These are phyloP conservation scores for Etheostoma perlongum DNA, from an alignment of 2,797 vertebrate genomes.

Conservation along the genomic window DNA sequence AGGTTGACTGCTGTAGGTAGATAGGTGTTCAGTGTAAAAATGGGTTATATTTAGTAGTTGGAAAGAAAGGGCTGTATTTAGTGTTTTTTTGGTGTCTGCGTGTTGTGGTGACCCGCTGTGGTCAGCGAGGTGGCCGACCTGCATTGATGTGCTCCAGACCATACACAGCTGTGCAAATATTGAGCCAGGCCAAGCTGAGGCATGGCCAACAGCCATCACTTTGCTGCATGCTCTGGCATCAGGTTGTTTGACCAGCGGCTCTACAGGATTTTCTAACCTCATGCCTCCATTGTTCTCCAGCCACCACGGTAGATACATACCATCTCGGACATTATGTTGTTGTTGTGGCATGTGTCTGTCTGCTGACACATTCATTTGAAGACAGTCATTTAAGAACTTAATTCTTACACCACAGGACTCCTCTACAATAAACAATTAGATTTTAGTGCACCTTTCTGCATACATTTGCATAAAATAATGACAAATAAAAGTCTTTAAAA, in stretches of 20 bases:
- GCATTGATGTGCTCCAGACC: constrained; percentile 65
- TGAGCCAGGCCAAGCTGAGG: constrained; percentile 69
- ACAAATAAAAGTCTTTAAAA: constrained; percentile 22
- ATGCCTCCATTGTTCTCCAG: constrained; percentile 47
- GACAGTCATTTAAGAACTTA: constrained; percentile 24
- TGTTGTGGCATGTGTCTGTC: not conserved
- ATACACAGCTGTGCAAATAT: constrained; percentile 83
- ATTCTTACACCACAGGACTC: not conserved
- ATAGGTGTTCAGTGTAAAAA: constrained; percentile 22
- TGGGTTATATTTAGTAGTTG: constrained; percentile 22
- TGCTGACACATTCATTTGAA: constrained; percentile 12
- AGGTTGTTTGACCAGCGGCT: constrained; percentile 68
- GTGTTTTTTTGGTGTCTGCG: constrained; percentile 38
- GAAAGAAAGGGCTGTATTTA: constrained; percentile 32
- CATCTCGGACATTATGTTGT: constrained; percentile 10
- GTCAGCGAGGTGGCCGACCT: constrained; percentile 58
- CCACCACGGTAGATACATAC: constrained; percentile 9
- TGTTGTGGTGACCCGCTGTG: constrained; percentile 56
- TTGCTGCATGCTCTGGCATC: constrained; percentile 57
- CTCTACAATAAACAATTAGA: constrained; percentile 12
- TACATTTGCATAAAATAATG: constrained; percentile 17
- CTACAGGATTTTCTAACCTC: constrained; percentile 41
- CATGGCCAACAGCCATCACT: constrained; percentile 62
- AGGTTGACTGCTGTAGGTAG: constrained; percentile 31
- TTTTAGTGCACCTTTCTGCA: constrained; percentile 29